phyloP scores from a whole-genome alignment of 2,888 invertebrate species.

The Volucella zonaria region DNA sequence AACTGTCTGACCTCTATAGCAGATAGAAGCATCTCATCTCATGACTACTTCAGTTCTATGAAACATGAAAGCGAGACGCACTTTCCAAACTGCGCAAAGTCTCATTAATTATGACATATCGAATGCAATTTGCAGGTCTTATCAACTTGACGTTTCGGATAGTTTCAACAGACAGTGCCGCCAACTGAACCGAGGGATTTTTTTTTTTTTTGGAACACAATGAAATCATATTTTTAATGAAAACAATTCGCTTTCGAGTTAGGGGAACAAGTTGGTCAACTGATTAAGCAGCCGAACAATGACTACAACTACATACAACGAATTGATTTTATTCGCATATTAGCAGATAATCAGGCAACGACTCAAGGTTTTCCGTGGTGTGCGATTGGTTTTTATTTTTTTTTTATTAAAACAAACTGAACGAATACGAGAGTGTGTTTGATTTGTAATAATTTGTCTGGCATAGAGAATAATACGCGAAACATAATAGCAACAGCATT shows the following conservation, averaged over 20 bases:
- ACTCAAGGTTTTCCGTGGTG: slow-evolving; percentile 29
- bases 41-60: not conserved
- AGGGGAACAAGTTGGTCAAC: slow-evolving; percentile 15
- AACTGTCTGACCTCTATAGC: slow-evolving; percentile 15
- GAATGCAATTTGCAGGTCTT: not conserved
- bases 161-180: not conserved
- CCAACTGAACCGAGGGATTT: not conserved
- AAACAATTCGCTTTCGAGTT: not conserved
- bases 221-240: slow-evolving; percentile 9
- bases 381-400: not conserved
- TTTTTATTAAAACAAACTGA: not conserved
- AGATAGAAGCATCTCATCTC: not conserved
- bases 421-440: slow-evolving; percentile 6
- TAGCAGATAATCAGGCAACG: not conserved
- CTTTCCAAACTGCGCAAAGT: not conserved
- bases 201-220: not conserved
- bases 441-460: slow-evolving; percentile 27
- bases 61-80: not conserved
- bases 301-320: not conserved
- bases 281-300: slow-evolving; percentile 11
- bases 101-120: not conserved
- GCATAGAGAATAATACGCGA: slow-evolving; percentile 20
- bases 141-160: slow-evolving; percentile 1
- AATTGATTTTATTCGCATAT: slow-evolving; percentile 9
- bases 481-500: slow-evolving; percentile 41